Evolutionary conservation across 2,888 invertebrate species (phyloP).

Genomic region (Ormia ochracea): DNA sequence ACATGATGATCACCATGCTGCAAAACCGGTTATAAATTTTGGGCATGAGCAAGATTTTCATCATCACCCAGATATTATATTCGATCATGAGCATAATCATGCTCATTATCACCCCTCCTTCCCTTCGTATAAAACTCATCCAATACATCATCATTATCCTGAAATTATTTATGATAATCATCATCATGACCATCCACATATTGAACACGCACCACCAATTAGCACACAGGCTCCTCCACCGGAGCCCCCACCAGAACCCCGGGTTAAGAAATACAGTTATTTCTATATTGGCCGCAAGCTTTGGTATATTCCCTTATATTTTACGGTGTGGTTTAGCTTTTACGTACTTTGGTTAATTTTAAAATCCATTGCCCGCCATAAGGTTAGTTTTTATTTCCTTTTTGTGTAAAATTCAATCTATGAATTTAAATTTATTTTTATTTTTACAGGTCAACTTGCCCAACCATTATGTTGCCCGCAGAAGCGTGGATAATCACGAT

Average conservation of each 20-base stretch:
- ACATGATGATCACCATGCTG: slow-evolving; percentile 64
- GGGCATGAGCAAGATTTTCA: slow-evolving; percentile 64
- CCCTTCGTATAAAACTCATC: slow-evolving; percentile 58
- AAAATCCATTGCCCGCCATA: slow-evolving; percentile 83
- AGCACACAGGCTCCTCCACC: slow-evolving; percentile 71
- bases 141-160: slow-evolving; percentile 69
- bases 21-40: slow-evolving; percentile 36
- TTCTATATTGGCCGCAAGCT: slow-evolving; percentile 83
- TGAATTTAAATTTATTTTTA: slow-evolving; percentile 31
- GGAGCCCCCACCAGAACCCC: slow-evolving; percentile 73
- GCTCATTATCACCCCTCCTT: slow-evolving; percentile 68
- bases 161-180: slow-evolving; percentile 69
- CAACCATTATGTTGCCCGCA: slow-evolving; percentile 73
- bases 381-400: slow-evolving; percentile 75
- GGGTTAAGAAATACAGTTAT: slow-evolving; percentile 81
- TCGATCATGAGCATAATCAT: slow-evolving; percentile 55
- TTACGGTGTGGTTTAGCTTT: slow-evolving; percentile 81
- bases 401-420: background rate
- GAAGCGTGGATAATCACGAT: slow-evolving; percentile 66
- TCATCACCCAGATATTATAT: slow-evolving; percentile 38
- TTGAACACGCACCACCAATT: slow-evolving; percentile 66
- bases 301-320: slow-evolving; percentile 85
- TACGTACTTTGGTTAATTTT: slow-evolving; percentile 82
- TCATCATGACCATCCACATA: slow-evolving; percentile 67
- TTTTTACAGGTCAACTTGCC: slow-evolving; percentile 76